Base-by-base conservation (phyloP, 2,888 invertebrate species). In the Terebella lapidaria region DNA sequence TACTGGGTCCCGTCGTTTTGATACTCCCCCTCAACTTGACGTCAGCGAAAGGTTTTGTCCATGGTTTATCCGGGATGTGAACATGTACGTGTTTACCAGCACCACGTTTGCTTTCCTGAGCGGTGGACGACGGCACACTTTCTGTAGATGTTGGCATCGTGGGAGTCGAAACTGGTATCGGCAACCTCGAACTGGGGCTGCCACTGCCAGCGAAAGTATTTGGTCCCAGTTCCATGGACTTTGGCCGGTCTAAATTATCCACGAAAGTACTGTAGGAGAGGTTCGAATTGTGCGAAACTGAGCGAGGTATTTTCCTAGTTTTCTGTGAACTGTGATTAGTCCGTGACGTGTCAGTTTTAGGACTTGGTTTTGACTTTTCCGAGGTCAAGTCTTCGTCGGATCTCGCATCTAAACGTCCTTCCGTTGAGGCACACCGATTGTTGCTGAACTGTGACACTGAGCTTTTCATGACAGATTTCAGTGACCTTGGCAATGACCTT, bases 401-500 rank as follows among this genome's bases (percentile, higher is more conserved):
- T 26, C 52, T 27, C 3, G 28, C 24, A 46, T 62, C 62, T 29
- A 62, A 35, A 15, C 59, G 56, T 18, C 62, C 62, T 24, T 63
- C 63, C 22, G 63, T 58, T 2, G 63, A 63, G 18, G 59, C 61
- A 26, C 61, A 61, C 27, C 63, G 42, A 3, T 30, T n/a, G 22
- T 20, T 24, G 27, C 27, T 55, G 30, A 58, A 27, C 10, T 47
- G 18, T 30, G 47, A 26, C 29, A 20, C 20, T 5, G 26, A 15
- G 53, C 24, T 27, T 22, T 45, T 27, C 35, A 51, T 46, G 2
- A 51, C 49, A 4, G 62, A 58, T 53, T 51, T 55, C 27, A 66
- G 61, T 2, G 66, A 66, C 22, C 64, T 45, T 2, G 66, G 63
- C 35, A 66, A 54, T 3, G 66, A 66, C 46, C 47, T 45, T 10